phyloP scores from a whole-genome alignment of 2,113 vertebrate species.

The Toxotes chatareus region DNA sequence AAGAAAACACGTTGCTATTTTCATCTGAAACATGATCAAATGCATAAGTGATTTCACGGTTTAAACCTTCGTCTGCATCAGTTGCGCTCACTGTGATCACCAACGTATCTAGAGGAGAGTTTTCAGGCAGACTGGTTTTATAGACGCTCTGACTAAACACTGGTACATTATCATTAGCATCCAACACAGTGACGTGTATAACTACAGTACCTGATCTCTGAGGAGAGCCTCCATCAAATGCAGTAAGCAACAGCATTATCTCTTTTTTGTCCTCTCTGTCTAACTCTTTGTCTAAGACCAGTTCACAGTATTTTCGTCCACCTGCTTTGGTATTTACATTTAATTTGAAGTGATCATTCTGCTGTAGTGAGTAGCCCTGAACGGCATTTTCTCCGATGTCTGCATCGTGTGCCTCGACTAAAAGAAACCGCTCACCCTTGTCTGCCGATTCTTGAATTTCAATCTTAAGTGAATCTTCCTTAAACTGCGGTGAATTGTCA shows the following conservation, averaged over 20 bases:
- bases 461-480: no score
- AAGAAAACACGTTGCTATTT: conserved; percentile 60
- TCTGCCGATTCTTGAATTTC: no score
- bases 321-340: no score
- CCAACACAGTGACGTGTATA: conserved; percentile 72
- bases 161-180: conserved; percentile 80
- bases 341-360: no score
- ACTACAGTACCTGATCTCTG: conserved; percentile 70
- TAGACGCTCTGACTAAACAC: conserved; percentile 73
- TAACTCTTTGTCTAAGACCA: conserved; percentile 70
- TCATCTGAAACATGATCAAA: conserved; percentile 76
- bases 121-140: conserved; percentile 66
- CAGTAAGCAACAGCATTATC: conserved; percentile 45
- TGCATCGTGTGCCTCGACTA: no score
- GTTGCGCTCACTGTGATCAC: conserved; percentile 80
- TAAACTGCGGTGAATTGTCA: no score
- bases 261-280: conserved; percentile 61
- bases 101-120: conserved; percentile 42
- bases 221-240: conserved; percentile 75
- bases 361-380: no score
- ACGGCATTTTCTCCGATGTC: no score
- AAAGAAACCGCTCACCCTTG: no score
- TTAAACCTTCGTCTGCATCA: conserved; percentile 81
- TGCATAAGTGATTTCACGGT: conserved; percentile 80
- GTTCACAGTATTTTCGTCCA: conserved; percentile 74